Conservation (phyloP, 2,888 invertebrate species). For the Neria commutata region DNA sequence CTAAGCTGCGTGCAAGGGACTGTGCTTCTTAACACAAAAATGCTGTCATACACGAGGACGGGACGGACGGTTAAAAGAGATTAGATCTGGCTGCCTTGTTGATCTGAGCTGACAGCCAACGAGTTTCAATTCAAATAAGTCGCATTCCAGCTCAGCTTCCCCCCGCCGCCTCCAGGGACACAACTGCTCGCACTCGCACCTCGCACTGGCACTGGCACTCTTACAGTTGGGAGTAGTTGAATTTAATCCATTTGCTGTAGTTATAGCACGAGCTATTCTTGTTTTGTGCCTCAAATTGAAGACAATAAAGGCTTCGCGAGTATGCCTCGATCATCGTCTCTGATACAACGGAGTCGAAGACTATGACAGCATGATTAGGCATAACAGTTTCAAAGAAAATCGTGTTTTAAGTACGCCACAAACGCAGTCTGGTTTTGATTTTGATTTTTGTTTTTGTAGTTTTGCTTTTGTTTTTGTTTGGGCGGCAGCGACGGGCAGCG, state of each 20-base stretch:
- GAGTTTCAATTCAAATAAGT: slow-evolving; percentile 39
- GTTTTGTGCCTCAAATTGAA: slow-evolving; percentile 35
- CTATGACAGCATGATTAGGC: slow-evolving; percentile 62
- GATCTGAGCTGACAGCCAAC: slow-evolving; percentile 34
- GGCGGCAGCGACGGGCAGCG: too few species aligned
- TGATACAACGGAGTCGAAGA: slow-evolving; percentile 50
- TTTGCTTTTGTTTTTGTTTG: background rate
- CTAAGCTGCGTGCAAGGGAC: background rate
- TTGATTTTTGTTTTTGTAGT: slow-evolving; percentile 2
- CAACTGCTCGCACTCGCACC: background rate
- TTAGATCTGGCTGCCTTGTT: background rate
- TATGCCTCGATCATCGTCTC: slow-evolving; percentile 49
- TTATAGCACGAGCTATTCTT: slow-evolving; percentile 59
- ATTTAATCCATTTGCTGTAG: slow-evolving; percentile 56
- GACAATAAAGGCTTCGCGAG: slow-evolving; percentile 40
- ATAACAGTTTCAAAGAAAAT: slow-evolving; percentile 55
- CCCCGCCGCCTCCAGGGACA: background rate
- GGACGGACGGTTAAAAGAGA: background rate
- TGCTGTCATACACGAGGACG: slow-evolving; percentile 11
- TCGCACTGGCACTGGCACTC: slow-evolving; percentile 31
- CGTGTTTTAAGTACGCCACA: slow-evolving; percentile 46
- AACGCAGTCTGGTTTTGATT: slow-evolving; percentile 4
- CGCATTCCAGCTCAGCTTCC: slow-evolving; percentile 43
- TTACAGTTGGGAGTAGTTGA: slow-evolving; percentile 46
- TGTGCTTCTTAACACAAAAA: slow-evolving; percentile 5